These are phyloP conservation scores for Tragelaphus oryx DNA, from an alignment of 2,797 vertebrate genomes.

Conservation along the genomic window DNA sequence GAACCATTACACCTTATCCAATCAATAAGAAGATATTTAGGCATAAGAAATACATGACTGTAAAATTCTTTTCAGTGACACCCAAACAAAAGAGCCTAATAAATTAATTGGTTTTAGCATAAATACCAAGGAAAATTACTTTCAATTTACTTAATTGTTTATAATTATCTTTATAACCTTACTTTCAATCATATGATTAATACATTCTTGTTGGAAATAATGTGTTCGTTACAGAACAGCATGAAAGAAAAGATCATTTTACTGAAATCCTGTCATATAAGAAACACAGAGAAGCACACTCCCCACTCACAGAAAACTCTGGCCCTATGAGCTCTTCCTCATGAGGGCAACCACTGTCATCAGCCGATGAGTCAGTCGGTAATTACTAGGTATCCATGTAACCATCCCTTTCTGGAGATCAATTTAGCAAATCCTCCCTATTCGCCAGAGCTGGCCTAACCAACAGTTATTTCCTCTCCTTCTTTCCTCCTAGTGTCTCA, in stretches of 20 bases:
- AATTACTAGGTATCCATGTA: conserved; percentile 46
- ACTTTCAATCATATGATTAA: conserved; percentile 37
- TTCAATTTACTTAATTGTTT: conserved; percentile 47
- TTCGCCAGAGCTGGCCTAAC: conserved; percentile 2
- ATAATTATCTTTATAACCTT: conserved; percentile 27
- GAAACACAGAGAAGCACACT: background rate
- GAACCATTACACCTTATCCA: background rate
- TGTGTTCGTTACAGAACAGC: conserved; percentile 15
- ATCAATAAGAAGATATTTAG: conserved; percentile 13
- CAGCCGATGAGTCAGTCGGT: conserved; percentile 20
- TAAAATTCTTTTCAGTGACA: conserved; percentile 12
- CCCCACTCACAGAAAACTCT: background rate
- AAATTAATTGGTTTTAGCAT: conserved; percentile 37
- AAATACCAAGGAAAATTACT: conserved; percentile 45
- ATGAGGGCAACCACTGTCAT: conserved; percentile 22
- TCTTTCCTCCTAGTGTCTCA: background rate
- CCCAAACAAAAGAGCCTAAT: background rate
- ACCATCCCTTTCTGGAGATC: conserved; percentile 27
- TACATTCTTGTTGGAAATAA: conserved; percentile 2
- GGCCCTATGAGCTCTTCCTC: background rate
- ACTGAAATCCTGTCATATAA: background rate
- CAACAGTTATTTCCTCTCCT: conserved; percentile 23
- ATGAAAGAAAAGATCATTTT: conserved; percentile 13
- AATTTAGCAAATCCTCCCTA: conserved; percentile 51
- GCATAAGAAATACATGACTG: background rate